Percentiles rank a stretch among this genome's conserved stretches.
These are phyloP conservation scores for Campoplex capitator DNA, from an alignment of 2,888 invertebrate species.

Conservation along the genomic window DNA sequence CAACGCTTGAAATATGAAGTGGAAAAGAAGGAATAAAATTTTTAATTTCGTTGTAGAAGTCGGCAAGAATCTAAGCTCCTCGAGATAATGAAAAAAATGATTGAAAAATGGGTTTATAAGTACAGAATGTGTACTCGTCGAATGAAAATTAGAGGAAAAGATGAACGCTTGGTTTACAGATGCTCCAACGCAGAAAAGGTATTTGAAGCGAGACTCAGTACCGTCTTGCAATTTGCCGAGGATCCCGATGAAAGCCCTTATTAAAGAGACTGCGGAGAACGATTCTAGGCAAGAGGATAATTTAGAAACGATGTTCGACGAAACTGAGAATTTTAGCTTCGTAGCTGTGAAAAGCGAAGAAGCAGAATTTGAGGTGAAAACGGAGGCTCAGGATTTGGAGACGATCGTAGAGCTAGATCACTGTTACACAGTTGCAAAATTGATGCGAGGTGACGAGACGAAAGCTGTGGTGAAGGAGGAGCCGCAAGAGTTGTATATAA, in stretches of 20 bases:
- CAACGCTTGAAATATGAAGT: no score
- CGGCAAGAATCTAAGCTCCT: no score
- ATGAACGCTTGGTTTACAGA: slow-evolving; percentile 15
- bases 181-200: background rate
- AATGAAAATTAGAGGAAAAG: background rate
- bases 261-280: background rate
- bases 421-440: background rate
- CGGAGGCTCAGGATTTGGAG: background rate
- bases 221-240: slow-evolving; percentile 33
- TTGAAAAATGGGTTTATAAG: no score
- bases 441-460: no score
- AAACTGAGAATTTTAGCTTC: background rate
- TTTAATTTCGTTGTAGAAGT: no score
- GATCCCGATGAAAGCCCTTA: background rate
- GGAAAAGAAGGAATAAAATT: no score
- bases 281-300: background rate
- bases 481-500: background rate
- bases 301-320: no score
- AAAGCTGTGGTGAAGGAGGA: background rate
- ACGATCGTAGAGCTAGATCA: background rate
- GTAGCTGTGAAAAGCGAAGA: background rate
- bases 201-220: slow-evolving; percentile 20
- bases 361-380: background rate
- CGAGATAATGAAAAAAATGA: no score
- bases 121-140: background rate